Conservation (phyloP, 2,797 vertebrate species). For the Acanthopagrus latus region DNA sequence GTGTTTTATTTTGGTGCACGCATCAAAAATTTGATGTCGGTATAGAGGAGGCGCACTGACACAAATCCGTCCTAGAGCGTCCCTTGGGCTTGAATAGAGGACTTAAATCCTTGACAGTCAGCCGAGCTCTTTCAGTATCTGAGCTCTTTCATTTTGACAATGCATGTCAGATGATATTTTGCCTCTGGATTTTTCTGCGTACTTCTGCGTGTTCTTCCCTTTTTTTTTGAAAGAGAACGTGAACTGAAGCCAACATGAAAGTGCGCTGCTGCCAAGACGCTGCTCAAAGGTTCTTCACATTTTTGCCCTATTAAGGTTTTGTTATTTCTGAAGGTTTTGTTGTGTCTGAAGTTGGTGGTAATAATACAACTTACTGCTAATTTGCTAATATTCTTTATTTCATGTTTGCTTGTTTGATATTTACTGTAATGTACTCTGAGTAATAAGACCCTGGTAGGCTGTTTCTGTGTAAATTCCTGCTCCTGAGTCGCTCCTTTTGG, state of each 20-base stretch:
- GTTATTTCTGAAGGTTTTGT: not conserved
- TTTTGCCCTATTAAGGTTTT: constrained; percentile 41
- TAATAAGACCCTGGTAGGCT: not conserved
- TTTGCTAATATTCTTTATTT: not conserved
- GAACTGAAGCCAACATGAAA: constrained; percentile 33
- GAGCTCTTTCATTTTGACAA: constrained; percentile 13
- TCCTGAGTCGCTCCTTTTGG: not conserved
- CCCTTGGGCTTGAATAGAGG: too few species aligned
- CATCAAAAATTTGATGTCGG: too few species aligned
- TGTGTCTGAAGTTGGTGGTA: not conserved
- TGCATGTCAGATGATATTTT: constrained; percentile 6
- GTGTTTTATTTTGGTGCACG: too few species aligned
- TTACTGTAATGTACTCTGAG: not conserved
- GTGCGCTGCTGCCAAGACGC: constrained; percentile 14
- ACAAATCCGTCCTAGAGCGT: too few species aligned
- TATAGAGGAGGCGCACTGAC: too few species aligned
- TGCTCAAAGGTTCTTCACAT: constrained; percentile 29
- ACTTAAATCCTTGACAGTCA: not conserved
- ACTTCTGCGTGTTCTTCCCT: not conserved
- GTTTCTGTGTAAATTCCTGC: not conserved
- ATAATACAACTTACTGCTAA: not conserved
- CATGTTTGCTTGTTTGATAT: not conserved
- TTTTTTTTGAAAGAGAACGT: constrained; percentile 10
- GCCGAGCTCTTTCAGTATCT: constrained; percentile 16
- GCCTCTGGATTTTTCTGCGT: not conserved